A percentile compares a stretch with the other conserved stretches of the same genome.
Conservation (phyloP, 2,113 vertebrate species). For the Pelvicachromis taeniatus region DNA sequence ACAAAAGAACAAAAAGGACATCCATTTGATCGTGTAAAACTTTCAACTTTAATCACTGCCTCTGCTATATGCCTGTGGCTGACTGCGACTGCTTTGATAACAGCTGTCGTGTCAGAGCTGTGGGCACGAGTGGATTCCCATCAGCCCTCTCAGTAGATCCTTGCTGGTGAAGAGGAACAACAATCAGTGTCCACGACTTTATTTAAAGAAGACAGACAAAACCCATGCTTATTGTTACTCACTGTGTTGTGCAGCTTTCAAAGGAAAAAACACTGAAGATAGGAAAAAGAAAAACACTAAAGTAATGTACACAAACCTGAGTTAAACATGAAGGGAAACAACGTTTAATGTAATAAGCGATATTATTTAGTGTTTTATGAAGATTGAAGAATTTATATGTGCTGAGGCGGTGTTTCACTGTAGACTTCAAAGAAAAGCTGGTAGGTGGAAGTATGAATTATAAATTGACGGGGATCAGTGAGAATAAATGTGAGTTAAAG, state of each 20-base stretch:
- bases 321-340: conserved; percentile 2
- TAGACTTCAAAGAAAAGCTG: conserved; percentile 24
- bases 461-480: conserved; percentile 21
- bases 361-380: conserved; percentile 16
- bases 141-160: neutral
- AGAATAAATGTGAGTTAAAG: conserved; percentile 28
- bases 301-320: neutral
- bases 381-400: conserved; percentile 1
- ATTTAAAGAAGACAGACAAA: neutral
- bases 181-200: neutral
- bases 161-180: neutral
- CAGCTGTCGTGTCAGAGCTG: conserved; percentile 17
- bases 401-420: neutral
- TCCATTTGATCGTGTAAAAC: conserved; percentile 45
- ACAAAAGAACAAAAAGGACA: neutral
- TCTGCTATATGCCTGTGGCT: neutral
- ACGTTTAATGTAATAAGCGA: conserved; percentile 16
- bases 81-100: neutral
- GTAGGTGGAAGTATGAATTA: conserved; percentile 37
- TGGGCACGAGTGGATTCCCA: conserved; percentile 16
- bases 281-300: neutral
- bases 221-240: neutral
- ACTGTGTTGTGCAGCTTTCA: neutral
- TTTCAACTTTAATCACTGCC: neutral
- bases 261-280: neutral